Evolutionary conservation across 2,888 invertebrate species (phyloP), one percentile per base, ranked within the genome.

Genomic region (Drosophila macrothrix): DNA sequence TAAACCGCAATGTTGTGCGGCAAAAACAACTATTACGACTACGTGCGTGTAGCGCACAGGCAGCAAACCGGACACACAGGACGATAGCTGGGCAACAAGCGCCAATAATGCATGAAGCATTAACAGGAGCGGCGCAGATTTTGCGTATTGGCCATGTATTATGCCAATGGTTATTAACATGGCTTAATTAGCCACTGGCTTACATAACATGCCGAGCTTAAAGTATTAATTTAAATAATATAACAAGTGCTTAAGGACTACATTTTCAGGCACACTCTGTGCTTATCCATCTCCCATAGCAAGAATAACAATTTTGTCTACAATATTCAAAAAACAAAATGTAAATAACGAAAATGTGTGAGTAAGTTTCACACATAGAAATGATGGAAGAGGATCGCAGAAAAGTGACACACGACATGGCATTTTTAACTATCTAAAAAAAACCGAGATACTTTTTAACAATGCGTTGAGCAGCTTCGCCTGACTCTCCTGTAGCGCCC

Each of bases 101-200:
- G 59, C 58, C 69, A 77, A 85, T 85, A 83, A 88, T 88, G 83
- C 72, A 80, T 62, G 76, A 67, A 62, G 71, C 73, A 84, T 86
- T 90, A 78, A 88, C 75, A 67, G 68, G 55, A 54, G 25, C 29
- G 19, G 68, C 70, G 70, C 71, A 76, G 84, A 87, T 84, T 83
- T 67, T 67, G 59, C 37, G 33, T 59, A 69, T 67, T 33, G 67
- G 37, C 31, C 29, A 25, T 60, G 37, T 50, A 60, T 31, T 65
- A 66, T 66, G 68, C 50, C 52, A 62, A 65, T 65, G 62, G 76
- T 72, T 80, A 88, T 85, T 85, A 88, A 85, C 88, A 85, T 73
- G 81, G 83, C 85, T 85, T 90, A 88, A 86, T 86, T 86, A 88
- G 83, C 68, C 46, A 66, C 64, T 85, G 83, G 85, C 80, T 85